Percentiles rank a stretch among this genome's conserved stretches.
phyloP scores from a whole-genome alignment of 2,113 vertebrate species.

The Dasypus novemcinctus region DNA sequence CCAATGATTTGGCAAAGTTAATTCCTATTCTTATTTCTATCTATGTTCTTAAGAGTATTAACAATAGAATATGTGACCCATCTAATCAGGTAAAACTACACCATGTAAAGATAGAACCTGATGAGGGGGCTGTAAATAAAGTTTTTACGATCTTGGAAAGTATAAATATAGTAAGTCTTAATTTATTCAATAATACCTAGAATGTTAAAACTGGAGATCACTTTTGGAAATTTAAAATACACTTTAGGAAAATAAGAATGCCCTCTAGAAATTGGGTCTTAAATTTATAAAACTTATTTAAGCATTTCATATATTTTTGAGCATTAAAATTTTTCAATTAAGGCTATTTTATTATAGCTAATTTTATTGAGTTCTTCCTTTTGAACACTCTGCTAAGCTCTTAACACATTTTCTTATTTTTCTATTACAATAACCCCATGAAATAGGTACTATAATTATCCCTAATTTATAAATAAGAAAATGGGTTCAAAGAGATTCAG shows the following conservation, averaged over 20 bases:
- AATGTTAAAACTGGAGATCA: slow-evolving; percentile 25
- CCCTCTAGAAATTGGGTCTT: background rate
- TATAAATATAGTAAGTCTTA: background rate
- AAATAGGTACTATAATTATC: background rate
- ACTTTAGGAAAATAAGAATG: slow-evolving; percentile 13
- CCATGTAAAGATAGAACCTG: background rate
- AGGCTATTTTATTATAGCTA: background rate
- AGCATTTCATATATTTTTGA: background rate
- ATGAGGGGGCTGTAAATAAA: background rate
- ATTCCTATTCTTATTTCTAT: background rate
- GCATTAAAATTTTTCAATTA: slow-evolving; percentile 19
- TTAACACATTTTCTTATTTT: background rate
- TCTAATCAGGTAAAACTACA: background rate
- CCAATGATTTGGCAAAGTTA: slow-evolving; percentile 4
- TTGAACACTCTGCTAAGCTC: background rate
- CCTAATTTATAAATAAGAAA: background rate
- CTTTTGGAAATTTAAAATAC: slow-evolving; percentile 12
- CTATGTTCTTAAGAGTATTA: slow-evolving; percentile 6
- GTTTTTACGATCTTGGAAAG: background rate
- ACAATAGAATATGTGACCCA: background rate
- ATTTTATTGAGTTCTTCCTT: slow-evolving; percentile 7
- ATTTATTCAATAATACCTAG: slow-evolving; percentile 8
- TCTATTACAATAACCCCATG: background rate
- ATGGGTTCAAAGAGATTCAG: background rate
- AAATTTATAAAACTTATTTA: background rate